A percentile compares a stretch with the other conserved stretches of the same genome.
Evolutionary conservation across 1,140 invertebrate genomes (phyloP).

Genomic region (Marisa cornuarietis): DNA sequence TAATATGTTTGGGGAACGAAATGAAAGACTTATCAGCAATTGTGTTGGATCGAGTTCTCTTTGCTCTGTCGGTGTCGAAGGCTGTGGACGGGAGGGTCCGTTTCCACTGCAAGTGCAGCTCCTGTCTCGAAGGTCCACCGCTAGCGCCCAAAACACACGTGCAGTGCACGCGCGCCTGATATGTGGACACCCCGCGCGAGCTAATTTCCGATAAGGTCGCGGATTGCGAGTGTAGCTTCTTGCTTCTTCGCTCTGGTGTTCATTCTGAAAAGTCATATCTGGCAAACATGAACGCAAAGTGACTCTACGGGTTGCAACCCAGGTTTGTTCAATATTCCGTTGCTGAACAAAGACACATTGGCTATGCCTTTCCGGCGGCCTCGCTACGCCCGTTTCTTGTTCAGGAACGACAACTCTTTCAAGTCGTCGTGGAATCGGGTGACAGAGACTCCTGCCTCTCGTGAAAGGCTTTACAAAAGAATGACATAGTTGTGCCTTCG

Average conservation of each 20-base stretch:
- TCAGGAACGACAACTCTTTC: too few species aligned
- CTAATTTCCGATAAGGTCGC: slow-evolving; percentile 9
- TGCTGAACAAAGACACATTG: too few species aligned
- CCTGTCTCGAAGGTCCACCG: neutral
- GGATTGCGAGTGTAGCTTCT: slow-evolving; percentile 7
- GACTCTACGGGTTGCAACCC: too few species aligned
- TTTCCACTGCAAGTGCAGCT: neutral
- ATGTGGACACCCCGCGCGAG: slow-evolving; percentile 5
- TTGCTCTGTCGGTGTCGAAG: neutral
- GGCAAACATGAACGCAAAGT: slow-evolving; percentile 2
- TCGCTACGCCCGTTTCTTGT: too few species aligned
- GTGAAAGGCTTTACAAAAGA: too few species aligned
- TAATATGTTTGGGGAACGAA: slow-evolving; percentile 5
- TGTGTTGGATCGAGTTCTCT: slow-evolving; percentile 8
- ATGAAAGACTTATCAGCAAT: slow-evolving; percentile 9
- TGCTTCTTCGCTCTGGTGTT: neutral
- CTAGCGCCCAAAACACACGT: neutral
- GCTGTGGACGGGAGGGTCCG: neutral
- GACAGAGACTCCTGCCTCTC: too few species aligned
- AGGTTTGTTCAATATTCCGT: too few species aligned
- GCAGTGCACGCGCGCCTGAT: neutral
- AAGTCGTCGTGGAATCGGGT: too few species aligned
- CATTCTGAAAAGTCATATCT: slow-evolving; percentile 8
- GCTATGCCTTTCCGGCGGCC: too few species aligned
- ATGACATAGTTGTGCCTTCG: too few species aligned